phyloP scores from a whole-genome alignment of 2,113 vertebrate genomes.

The Colaptes auratus region DNA sequence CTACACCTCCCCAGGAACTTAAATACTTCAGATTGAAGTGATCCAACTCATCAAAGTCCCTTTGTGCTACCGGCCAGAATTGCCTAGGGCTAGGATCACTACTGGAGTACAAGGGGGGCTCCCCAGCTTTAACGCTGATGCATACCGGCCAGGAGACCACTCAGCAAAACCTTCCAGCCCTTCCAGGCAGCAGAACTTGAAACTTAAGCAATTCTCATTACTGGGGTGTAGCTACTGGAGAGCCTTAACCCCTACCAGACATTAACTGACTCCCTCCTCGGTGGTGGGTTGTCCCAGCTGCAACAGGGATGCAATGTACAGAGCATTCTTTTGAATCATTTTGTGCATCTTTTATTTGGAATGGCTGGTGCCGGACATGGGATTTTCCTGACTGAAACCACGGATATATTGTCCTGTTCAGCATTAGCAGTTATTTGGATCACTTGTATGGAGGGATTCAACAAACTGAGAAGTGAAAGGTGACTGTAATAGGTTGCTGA shows the following conservation, averaged over 20 bases:
- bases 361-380: background rate
- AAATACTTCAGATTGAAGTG: background rate
- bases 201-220: background rate
- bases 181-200: background rate
- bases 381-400: background rate
- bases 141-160: background rate
- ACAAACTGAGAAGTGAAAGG: background rate
- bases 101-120: background rate
- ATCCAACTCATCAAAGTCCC: background rate
- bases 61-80: background rate
- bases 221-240: background rate
- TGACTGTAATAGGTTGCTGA: background rate
- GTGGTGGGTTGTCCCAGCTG: background rate
- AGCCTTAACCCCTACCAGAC: background rate
- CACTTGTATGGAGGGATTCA: background rate
- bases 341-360: background rate
- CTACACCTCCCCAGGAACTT: background rate
- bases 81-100: background rate
- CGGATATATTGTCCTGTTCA: background rate
- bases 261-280: background rate
- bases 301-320: background rate
- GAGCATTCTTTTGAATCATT: background rate
- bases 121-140: background rate
- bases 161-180: background rate
- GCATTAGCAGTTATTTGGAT: background rate